Base-by-base conservation (phyloP, 2,888 invertebrate genomes). In the Bombylius major region DNA sequence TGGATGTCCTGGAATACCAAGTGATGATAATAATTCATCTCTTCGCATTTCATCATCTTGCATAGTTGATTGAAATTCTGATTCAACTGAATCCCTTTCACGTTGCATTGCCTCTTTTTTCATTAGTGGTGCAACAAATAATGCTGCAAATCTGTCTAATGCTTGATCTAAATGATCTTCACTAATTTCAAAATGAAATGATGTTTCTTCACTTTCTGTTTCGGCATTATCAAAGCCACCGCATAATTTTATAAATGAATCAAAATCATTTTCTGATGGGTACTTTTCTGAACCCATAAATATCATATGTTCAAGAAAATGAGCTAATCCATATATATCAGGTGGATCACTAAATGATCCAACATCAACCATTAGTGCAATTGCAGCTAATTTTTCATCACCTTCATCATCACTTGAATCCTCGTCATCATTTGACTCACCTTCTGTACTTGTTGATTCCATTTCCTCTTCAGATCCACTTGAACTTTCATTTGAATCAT, bases 251-350 rank as follows among this genome's bases (percentile, higher is more conserved):
- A 90, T 81, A 63, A 85, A 89, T 2, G 86, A 77, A 74, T 90
- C 89, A 66, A 90, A 89, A 62, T 84, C 86, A 70, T 91, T 91
- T 75, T 94, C 93, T 68, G 82, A 79, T 9, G 87, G 90, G 70
- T 86, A 94, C 69, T 91, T 93, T 66, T 86, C 80, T 62, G 90
- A 92, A 42, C 94, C 95, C 93, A 94, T 94, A 68, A 93, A 95
- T 32, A 95, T 74, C 93, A 95, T 90, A 70, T 91, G 91, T 66
- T 91, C 91, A 5, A 91, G 77, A 69, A 91, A 90, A 70, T 91
- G 91, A 1, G 90, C 88, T 69, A 91, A 71, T 0, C 91, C 91
- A 63, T 85, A 88, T 55, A 89, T 82, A 65, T 79, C 78, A 8
- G 76, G 72, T 0, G 89, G 89, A 72, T 91, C 89, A 65, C 85